These are phyloP conservation scores for Sterrhoptilus dennistouni DNA, from an alignment of 2,113 vertebrate species.

Conservation along the genomic window DNA sequence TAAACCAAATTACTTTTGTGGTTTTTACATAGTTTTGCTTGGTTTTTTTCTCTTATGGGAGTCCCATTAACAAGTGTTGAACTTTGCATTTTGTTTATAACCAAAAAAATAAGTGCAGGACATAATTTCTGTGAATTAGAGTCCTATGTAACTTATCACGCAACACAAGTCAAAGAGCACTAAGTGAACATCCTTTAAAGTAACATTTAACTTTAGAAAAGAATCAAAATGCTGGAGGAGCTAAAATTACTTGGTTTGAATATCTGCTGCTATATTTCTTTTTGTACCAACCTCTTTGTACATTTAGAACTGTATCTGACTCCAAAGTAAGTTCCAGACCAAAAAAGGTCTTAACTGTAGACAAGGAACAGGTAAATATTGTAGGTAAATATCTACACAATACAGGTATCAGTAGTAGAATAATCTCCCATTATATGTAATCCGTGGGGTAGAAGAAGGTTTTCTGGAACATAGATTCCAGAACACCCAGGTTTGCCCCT, in stretches of 20 bases:
- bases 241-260: not conserved
- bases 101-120: not conserved
- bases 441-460: not conserved
- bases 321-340: not conserved
- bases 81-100: not conserved
- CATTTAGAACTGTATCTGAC: not conserved
- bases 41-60: not conserved
- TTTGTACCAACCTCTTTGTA: not conserved
- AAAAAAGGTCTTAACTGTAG: not conserved
- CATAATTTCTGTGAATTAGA: not conserved
- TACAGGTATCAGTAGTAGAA: not conserved
- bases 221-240: not conserved
- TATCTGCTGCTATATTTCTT: not conserved
- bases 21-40: conserved; percentile 36
- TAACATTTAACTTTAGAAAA: not conserved
- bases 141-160: not conserved
- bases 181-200: not conserved
- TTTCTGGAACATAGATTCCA: rapidly evolving
- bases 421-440: not conserved
- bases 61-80: not conserved
- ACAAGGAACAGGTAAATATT: not conserved
- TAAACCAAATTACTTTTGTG: conserved; percentile 60
- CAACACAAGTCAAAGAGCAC: not conserved
- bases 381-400: not conserved
- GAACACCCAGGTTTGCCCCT: not conserved